Evolutionary conservation across 2,888 invertebrate species (phyloP).

Genomic region (Entomobrya multifasciata): DNA sequence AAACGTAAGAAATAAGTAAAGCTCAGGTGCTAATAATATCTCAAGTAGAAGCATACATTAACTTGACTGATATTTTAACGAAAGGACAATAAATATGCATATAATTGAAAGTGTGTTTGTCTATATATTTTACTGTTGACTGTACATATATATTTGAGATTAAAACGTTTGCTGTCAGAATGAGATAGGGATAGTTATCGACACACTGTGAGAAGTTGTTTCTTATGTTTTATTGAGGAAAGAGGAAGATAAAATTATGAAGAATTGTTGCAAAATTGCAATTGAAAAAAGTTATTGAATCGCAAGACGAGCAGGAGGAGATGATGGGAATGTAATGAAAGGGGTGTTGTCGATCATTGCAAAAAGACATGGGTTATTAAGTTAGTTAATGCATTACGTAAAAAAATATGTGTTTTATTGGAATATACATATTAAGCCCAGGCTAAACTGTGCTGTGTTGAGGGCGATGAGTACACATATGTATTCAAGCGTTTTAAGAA

Average conservation of each 20-base stretch:
- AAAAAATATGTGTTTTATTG: too few species aligned
- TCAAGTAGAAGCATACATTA: too few species aligned
- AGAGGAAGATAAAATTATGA: constrained; percentile 22
- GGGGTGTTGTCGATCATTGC: background rate
- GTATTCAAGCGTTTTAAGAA: too few species aligned
- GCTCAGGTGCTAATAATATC: background rate
- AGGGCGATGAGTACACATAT: too few species aligned
- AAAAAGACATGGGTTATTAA: too few species aligned
- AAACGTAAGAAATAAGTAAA: background rate
- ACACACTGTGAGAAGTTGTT: background rate
- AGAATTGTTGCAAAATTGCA: background rate
- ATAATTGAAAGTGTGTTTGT: too few species aligned
- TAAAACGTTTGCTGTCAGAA: background rate
- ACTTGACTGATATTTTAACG: too few species aligned
- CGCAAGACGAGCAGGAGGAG: background rate
- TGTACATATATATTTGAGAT: background rate
- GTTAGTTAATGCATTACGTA: too few species aligned
- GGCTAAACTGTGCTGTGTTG: too few species aligned
- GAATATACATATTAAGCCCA: too few species aligned
- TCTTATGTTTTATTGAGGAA: constrained; percentile 2
- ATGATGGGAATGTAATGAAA: background rate
- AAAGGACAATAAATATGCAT: too few species aligned
- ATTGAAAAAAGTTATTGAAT: background rate
- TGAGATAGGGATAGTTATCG: background rate
- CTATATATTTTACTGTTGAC: too few species aligned